Evolutionary conservation across 2,888 invertebrate genomes (phyloP).

Genomic region (Sphaerophoria rueppellii): DNA sequence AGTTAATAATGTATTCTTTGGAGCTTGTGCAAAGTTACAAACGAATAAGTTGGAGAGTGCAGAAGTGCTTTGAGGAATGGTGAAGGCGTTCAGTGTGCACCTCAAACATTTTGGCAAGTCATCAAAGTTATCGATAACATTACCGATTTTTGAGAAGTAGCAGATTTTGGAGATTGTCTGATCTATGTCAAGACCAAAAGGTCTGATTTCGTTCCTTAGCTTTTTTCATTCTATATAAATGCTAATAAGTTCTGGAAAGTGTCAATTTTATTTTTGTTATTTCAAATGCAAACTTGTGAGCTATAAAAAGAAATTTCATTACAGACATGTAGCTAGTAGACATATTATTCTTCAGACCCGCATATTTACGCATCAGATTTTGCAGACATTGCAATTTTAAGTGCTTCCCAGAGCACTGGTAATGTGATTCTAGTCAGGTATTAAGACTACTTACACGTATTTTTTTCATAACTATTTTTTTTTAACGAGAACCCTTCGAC

Average conservation of each 20-base stretch:
- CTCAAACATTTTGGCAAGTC: neutral
- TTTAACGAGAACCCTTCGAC: conserved; percentile 53
- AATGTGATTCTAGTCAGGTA: conserved; percentile 61
- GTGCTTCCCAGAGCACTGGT: neutral
- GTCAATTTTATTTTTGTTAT: too few species aligned
- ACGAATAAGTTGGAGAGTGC: neutral
- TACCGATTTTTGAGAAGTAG: neutral
- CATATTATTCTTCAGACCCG: neutral
- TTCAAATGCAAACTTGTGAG: too few species aligned
- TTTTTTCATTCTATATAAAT: too few species aligned
- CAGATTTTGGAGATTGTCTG: too few species aligned
- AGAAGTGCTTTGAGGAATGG: neutral
- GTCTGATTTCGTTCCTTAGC: too few species aligned
- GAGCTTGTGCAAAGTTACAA: neutral
- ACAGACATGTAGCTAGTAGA: too few species aligned
- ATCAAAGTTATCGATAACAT: conserved; percentile 16
- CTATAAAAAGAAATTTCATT: too few species aligned
- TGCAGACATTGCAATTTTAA: conserved; percentile 50
- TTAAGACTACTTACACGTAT: conserved; percentile 68
- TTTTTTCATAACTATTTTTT: conserved; percentile 69
- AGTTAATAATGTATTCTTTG: conserved; percentile 18
- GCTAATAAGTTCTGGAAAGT: too few species aligned
- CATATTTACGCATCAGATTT: conserved; percentile 11
- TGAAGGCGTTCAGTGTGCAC: neutral
- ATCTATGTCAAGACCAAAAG: neutral